phyloP scores from a whole-genome alignment of 92 coral and sea anemone genomes.

The Micromussa lordhowensis region DNA sequence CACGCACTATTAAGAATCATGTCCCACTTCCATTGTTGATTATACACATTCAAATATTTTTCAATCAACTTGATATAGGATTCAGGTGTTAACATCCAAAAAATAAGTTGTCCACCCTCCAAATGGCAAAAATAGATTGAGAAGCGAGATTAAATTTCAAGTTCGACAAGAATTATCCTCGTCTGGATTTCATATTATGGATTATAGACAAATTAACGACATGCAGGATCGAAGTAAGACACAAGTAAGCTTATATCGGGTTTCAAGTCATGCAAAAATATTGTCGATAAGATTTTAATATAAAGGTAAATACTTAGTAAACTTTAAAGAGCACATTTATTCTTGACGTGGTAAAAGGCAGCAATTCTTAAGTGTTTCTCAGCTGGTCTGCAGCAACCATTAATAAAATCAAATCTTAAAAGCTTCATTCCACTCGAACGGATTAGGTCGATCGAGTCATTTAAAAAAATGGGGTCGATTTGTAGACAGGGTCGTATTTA shows the following conservation, averaged over 20 bases:
- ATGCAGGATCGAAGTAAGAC: not conserved
- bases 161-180: not conserved
- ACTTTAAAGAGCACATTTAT: not conserved
- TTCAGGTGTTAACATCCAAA: not conserved
- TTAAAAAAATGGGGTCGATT: not conserved
- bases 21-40: too few species aligned
- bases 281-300: not conserved
- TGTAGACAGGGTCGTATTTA: too few species aligned
- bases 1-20: too few species aligned
- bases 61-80: not conserved
- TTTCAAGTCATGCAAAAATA: not conserved
- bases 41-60: not conserved
- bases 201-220: not conserved
- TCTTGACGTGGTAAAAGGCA: not conserved
- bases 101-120: not conserved
- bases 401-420: not conserved
- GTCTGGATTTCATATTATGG: not conserved
- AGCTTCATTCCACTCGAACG: not conserved
- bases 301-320: not conserved
- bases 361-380: not conserved
- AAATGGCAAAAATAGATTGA: not conserved
- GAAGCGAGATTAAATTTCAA: not conserved
- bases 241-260: not conserved
- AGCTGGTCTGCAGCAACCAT: not conserved
- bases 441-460: not conserved